Conservation (phyloP, 1,140 invertebrate species). For the Drosophila bifasciata region DNA sequence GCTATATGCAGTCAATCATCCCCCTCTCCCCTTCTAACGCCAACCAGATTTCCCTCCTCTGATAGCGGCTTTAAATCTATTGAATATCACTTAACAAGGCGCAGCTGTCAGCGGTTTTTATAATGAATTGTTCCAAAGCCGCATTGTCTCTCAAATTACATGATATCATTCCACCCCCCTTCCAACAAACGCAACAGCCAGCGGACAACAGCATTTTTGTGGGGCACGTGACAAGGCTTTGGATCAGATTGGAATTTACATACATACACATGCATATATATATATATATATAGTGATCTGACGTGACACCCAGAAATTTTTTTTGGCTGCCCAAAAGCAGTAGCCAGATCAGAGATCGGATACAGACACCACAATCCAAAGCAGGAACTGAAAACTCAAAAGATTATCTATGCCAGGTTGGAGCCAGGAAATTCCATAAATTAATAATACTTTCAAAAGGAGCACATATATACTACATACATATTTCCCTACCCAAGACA, state of each 20-base stretch:
- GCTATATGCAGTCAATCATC: conserved; percentile 13
- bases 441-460: too few species aligned
- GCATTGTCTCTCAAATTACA: conserved; percentile 81
- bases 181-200: conserved; percentile 44
- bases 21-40: background rate
- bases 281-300: conserved; percentile 8
- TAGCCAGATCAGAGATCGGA: background rate
- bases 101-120: conserved; percentile 78
- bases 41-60: background rate
- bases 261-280: conserved; percentile 17
- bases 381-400: conserved; percentile 40
- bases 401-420: conserved; percentile 7
- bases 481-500: too few species aligned
- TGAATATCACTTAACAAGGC: conserved; percentile 80
- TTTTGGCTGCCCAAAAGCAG: conserved; percentile 31
- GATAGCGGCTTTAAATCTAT: conserved; percentile 60
- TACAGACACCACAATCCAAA: conserved; percentile 7
- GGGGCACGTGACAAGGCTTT: conserved; percentile 68
- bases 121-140: conserved; percentile 69
- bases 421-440: too few species aligned
- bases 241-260: conserved; percentile 67
- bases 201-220: background rate
- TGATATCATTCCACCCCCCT: conserved; percentile 72
- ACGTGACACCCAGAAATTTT: conserved; percentile 9
- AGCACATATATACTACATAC: too few species aligned